phyloP scores from a whole-genome alignment of 1,140 invertebrate species.

The Ectropis grisescens region DNA sequence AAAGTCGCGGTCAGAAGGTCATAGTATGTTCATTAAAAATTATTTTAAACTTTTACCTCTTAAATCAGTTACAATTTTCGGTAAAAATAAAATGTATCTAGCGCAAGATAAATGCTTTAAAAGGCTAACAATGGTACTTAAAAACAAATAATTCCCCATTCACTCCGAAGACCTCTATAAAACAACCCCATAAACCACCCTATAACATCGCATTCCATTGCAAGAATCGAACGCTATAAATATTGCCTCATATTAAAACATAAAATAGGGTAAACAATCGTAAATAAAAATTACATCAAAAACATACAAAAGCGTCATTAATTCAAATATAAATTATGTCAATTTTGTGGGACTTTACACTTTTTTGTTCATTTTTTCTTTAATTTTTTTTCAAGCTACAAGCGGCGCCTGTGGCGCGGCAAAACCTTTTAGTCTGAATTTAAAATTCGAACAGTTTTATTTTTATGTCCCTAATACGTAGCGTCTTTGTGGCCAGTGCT shows the following conservation, averaged over 20 bases:
- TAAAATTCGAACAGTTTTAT: slow-evolving; percentile 18
- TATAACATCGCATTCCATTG: slow-evolving; percentile 31
- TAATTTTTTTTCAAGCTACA: slow-evolving; percentile 41
- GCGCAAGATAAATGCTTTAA: too few species aligned
- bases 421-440: slow-evolving; percentile 45
- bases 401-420: slow-evolving; percentile 47
- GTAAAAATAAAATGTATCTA: too few species aligned
- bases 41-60: too few species aligned
- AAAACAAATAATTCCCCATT: too few species aligned
- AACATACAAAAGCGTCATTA: slow-evolving; percentile 57
- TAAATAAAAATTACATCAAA: slow-evolving; percentile 66
- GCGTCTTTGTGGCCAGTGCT: too few species aligned
- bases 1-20: too few species aligned
- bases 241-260: slow-evolving; percentile 62
- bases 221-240: slow-evolving; percentile 50
- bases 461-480: too few species aligned
- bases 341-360: slow-evolving; percentile 58
- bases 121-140: too few species aligned
- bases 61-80: too few species aligned
- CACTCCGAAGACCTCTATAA: slow-evolving; percentile 23
- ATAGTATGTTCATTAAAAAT: too few species aligned
- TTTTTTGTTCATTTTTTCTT: slow-evolving; percentile 45
- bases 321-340: slow-evolving; percentile 63
- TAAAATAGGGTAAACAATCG: slow-evolving; percentile 67
- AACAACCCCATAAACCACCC: slow-evolving; percentile 34